phyloP scores from a whole-genome alignment of 2,888 invertebrate genomes.

The Axea sp. region DNA sequence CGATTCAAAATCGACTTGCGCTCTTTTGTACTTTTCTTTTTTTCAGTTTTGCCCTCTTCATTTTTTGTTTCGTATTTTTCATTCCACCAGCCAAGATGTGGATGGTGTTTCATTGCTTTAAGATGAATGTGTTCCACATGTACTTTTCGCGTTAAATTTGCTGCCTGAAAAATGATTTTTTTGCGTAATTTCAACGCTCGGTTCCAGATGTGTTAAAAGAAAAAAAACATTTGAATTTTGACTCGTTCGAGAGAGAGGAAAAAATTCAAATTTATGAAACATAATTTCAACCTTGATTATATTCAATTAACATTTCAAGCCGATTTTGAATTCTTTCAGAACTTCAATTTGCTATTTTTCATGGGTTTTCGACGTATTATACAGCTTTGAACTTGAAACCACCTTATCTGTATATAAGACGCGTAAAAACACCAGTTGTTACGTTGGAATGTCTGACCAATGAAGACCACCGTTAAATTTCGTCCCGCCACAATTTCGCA shows the following conservation, averaged over 20 bases:
- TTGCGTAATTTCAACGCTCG: too few species aligned
- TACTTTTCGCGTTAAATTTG: background rate
- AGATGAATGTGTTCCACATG: background rate
- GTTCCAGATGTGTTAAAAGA: too few species aligned
- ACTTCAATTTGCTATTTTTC: too few species aligned
- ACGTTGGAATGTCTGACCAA: slow-evolving; percentile 35
- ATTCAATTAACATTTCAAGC: too few species aligned
- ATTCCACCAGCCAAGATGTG: slow-evolving; percentile 13
- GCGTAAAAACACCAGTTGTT: slow-evolving; percentile 28
- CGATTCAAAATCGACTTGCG: slow-evolving; percentile 54
- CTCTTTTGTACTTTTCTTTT: slow-evolving; percentile 23
- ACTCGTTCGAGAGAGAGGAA: too few species aligned
- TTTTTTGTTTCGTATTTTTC: slow-evolving; percentile 28
- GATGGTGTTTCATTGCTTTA: slow-evolving; percentile 24
- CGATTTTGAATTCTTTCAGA: too few species aligned
- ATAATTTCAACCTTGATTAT: too few species aligned
- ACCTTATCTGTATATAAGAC: slow-evolving; percentile 9
- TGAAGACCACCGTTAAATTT: slow-evolving; percentile 34
- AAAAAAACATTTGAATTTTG: too few species aligned
- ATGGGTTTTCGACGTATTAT: too few species aligned
- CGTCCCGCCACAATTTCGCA: slow-evolving; percentile 39
- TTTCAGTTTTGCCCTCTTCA: slow-evolving; percentile 13
- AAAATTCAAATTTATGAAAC: too few species aligned
- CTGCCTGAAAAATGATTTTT: background rate
- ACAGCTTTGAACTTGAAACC: background rate